Percentiles rank a stretch among this genome's conserved stretches.
phyloP scores from a whole-genome alignment of 2,113 vertebrate genomes.

The Neotragus moschatus region DNA sequence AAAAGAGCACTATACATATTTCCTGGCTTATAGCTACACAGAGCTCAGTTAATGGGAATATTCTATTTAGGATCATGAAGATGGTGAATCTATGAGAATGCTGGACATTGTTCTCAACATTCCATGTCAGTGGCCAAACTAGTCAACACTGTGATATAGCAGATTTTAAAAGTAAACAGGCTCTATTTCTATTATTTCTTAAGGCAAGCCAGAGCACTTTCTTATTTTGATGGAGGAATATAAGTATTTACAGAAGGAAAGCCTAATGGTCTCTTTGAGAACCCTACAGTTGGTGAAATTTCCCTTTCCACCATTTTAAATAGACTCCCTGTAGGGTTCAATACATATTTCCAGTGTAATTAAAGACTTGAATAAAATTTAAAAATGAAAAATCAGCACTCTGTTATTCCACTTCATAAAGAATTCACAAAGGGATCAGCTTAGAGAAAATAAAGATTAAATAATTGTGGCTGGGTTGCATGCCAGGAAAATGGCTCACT shows the following conservation, averaged over 20 bases:
- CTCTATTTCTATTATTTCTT: conserved; percentile 5
- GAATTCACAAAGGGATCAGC: conserved; percentile 24
- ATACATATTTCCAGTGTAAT: not conserved
- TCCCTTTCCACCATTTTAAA: conserved; percentile 34
- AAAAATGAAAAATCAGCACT: conserved; percentile 41
- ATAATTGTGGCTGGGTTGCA: not conserved
- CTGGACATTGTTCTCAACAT: not conserved
- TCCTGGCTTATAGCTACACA: not conserved
- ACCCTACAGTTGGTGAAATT: conserved; percentile 34
- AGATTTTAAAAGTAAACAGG: not conserved
- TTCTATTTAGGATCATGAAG: not conserved
- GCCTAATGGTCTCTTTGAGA: conserved; percentile 12
- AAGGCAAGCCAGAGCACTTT: not conserved
- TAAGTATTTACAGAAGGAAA: conserved; percentile 10
- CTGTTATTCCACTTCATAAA: conserved; percentile 24
- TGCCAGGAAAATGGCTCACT: conserved; percentile 25
- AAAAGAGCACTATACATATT: not conserved
- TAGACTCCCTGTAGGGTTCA: not conserved
- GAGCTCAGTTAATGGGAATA: not conserved
- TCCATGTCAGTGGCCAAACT: not conserved
- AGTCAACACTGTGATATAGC: not conserved
- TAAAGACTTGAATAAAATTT: conserved; percentile 43
- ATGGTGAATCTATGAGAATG: no score
- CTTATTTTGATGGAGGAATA: not conserved
- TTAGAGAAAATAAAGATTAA: conserved; percentile 43